Percentiles rank a stretch among this genome's conserved stretches.
Conservation (phyloP, 2,888 invertebrate genomes). For the Chamaedrilus cognettii region DNA sequence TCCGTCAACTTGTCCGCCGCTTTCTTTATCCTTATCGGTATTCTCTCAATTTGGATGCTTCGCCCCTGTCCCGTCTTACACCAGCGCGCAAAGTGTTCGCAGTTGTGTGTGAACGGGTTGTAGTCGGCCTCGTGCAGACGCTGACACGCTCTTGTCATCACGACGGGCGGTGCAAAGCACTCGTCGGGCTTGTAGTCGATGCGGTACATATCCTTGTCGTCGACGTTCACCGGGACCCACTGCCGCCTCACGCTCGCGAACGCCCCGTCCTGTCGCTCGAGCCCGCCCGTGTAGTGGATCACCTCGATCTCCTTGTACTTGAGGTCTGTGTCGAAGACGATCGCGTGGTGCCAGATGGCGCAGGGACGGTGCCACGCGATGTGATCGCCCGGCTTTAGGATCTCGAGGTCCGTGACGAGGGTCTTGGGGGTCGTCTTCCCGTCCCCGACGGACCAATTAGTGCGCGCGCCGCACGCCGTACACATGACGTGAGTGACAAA, state of each 20-base stretch:
- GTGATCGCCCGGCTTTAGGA: slow-evolving; percentile 4
- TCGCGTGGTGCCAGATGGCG: slow-evolving; percentile 15
- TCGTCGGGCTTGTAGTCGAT: slow-evolving; percentile 4
- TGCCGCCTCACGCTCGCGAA: slow-evolving; percentile 12
- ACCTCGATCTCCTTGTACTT: background rate
- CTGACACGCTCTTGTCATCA: background rate
- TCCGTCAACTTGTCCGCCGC: background rate
- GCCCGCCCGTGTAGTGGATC: slow-evolving; percentile 10
- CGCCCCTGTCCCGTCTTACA: slow-evolving; percentile 10
- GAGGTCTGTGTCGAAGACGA: slow-evolving; percentile 3
- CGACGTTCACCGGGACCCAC: background rate
- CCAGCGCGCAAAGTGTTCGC: no score
- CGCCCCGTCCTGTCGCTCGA: slow-evolving; percentile 1
- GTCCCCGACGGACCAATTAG: background rate
- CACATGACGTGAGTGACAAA: background rate
- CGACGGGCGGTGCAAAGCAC: background rate
- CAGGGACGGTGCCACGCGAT: slow-evolving; percentile 11
- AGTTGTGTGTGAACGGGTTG: slow-evolving; percentile 11
- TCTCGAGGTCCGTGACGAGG: background rate
- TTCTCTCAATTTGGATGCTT: background rate
- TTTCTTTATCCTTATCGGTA: slow-evolving; percentile 8
- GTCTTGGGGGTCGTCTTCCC: slow-evolving; percentile 1
- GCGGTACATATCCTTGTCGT: slow-evolving; percentile 4
- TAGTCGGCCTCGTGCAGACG: slow-evolving; percentile 7
- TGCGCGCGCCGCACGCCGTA: background rate